Percentiles rank a stretch among this genome's conserved stretches.
Evolutionary conservation across 2,888 invertebrate genomes (phyloP).

Genomic region (Sinelater perroti): DNA sequence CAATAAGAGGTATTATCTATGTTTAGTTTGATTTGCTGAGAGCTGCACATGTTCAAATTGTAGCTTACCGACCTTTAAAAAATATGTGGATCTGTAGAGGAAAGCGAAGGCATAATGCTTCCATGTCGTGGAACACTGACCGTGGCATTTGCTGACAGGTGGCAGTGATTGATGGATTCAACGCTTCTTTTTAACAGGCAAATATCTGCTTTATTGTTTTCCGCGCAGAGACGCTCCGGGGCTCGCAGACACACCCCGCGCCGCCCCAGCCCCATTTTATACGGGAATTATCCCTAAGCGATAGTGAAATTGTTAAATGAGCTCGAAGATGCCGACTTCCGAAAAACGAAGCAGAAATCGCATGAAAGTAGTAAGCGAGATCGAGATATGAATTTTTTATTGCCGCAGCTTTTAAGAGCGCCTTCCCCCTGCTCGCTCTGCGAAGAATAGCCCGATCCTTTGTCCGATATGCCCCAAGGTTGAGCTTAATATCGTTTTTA

Average conservation of each 20-base stretch:
- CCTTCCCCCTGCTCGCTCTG: not conserved
- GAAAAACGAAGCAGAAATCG: slow-evolving; percentile 27
- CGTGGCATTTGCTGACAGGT: slow-evolving; percentile 22
- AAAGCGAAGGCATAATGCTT: slow-evolving; percentile 20
- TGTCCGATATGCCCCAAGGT: slow-evolving; percentile 1
- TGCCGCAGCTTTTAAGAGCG: slow-evolving; percentile 1
- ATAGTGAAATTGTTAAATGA: slow-evolving; percentile 35
- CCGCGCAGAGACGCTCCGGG: not conserved
- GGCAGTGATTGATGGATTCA: slow-evolving; percentile 24
- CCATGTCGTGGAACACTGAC: slow-evolving; percentile 15
- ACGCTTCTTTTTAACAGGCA: slow-evolving; percentile 18
- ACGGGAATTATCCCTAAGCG: slow-evolving; percentile 23
- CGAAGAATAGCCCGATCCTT: not conserved
- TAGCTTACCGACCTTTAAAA: slow-evolving; percentile 6
- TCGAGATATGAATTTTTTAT: slow-evolving; percentile 28
- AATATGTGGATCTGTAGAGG: slow-evolving; percentile 19
- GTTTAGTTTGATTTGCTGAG: too few species aligned
- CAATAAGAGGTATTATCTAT: too few species aligned
- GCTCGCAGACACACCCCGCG: not conserved
- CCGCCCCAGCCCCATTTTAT: slow-evolving; percentile 7
- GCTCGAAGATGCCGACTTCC: slow-evolving; percentile 24
- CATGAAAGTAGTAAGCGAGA: slow-evolving; percentile 22
- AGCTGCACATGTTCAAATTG: too few species aligned
- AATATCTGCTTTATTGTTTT: slow-evolving; percentile 20
- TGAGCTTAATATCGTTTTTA: slow-evolving; percentile 5